A percentile compares a stretch with the other conserved stretches of the same genome.
These are phyloP conservation scores for Aspidapion aeneum DNA, from an alignment of 2,888 invertebrate genomes.

Conservation along the genomic window DNA sequence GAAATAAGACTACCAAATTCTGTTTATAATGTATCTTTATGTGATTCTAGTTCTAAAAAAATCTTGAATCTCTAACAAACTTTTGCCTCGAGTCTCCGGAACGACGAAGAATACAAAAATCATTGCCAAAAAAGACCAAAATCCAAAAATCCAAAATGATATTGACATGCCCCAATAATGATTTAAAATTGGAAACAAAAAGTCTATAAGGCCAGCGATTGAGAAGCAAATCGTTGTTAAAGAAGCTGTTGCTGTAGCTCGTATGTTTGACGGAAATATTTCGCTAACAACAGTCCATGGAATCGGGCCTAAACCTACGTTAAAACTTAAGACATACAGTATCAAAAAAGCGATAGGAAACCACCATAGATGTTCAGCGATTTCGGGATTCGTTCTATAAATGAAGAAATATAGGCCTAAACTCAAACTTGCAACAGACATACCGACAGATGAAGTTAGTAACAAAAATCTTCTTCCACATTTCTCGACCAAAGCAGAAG, in stretches of 20 bases:
- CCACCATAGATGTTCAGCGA: constrained; percentile 53
- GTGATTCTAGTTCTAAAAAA: constrained; percentile 12
- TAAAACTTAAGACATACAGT: constrained; percentile 68
- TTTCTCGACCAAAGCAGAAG: constrained; percentile 70
- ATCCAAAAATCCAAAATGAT: constrained; percentile 32
- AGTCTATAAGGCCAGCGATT: constrained; percentile 28
- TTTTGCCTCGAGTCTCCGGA: constrained; percentile 35
- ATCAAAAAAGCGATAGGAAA: constrained; percentile 68
- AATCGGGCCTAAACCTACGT: constrained; percentile 66
- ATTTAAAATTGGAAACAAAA: constrained; percentile 31
- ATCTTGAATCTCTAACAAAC: constrained; percentile 30
- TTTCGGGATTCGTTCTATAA: constrained; percentile 11
- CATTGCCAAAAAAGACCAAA: constrained; percentile 21
- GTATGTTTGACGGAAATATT: constrained; percentile 65
- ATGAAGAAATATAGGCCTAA: constrained; percentile 29
- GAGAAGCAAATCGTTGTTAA: constrained; percentile 26
- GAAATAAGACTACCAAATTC: too few relatives aligned
- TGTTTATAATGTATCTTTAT: too few relatives aligned
- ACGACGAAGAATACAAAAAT: constrained; percentile 29
- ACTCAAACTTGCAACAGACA: constrained; percentile 52
- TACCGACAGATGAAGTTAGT: constrained; percentile 62
- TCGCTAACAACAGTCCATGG: constrained; percentile 82
- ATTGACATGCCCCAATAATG: constrained; percentile 28
- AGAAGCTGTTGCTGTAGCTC: constrained; percentile 62
- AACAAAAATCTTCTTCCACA: constrained; percentile 64